Percentiles rank a stretch among this genome's conserved stretches.
These are phyloP conservation scores for Neopelma chrysocephalum DNA, from an alignment of 2,797 vertebrate species.

Conservation along the genomic window DNA sequence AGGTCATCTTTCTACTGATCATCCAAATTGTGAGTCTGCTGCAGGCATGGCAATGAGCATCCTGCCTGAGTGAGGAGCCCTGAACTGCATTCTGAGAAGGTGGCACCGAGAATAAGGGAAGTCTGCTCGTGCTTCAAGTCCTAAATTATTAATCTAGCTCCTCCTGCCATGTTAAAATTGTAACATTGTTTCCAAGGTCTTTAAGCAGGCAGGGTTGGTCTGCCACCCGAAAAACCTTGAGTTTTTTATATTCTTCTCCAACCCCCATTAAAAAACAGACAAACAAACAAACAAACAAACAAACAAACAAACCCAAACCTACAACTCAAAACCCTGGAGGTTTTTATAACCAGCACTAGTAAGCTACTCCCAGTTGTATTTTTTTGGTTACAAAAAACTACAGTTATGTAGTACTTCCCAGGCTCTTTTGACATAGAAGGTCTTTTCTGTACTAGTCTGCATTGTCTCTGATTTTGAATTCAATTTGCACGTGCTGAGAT, in stretches of 20 bases:
- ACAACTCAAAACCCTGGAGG: background rate
- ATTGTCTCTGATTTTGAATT: background rate
- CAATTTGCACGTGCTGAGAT: background rate
- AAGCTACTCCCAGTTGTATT: background rate
- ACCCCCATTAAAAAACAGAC: fast-evolving
- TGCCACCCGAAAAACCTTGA: fast-evolving
- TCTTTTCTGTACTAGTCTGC: background rate
- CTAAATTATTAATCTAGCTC: background rate
- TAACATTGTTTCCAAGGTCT: background rate
- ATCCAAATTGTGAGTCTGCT: background rate
- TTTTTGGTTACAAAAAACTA: background rate
- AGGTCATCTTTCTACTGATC: background rate
- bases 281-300: no score
- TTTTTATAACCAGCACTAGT: background rate
- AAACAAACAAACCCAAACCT: background rate
- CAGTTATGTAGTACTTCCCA: background rate
- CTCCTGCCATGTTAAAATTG: background rate
- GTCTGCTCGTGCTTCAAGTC: fast-evolving
- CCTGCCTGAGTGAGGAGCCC: background rate
- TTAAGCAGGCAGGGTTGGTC: background rate
- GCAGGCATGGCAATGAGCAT: background rate
- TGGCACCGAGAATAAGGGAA: background rate
- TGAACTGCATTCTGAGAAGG: background rate
- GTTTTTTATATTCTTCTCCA: background rate
- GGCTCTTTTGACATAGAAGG: background rate